Evolutionary conservation across 2,888 invertebrate species (phyloP).

Genomic region (Erynnis tages): DNA sequence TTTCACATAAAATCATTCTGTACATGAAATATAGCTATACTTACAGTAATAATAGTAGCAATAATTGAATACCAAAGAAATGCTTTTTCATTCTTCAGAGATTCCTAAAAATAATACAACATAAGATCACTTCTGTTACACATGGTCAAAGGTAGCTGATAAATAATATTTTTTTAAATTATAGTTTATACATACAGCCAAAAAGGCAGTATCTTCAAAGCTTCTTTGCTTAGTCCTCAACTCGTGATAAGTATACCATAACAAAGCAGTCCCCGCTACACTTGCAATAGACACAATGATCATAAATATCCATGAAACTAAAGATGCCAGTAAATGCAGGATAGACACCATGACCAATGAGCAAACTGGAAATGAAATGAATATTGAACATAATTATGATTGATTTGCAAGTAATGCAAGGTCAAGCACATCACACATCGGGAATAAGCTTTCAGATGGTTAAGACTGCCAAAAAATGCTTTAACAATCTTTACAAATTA

Average conservation of each 20-base stretch:
- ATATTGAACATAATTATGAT: not conserved
- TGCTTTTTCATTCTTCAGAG: conserved; percentile 91
- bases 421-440: too few relatives aligned
- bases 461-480: too few relatives aligned
- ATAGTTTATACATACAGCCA: conserved; percentile 55
- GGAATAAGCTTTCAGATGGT: too few relatives aligned
- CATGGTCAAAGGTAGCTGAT: too few relatives aligned
- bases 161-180: conserved; percentile 59
- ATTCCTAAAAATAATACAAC: conserved; percentile 80
- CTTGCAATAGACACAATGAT: conserved; percentile 88
- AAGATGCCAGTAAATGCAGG: conserved; percentile 90
- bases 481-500: too few relatives aligned
- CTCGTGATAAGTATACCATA: conserved; percentile 95
- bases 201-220: conserved; percentile 52
- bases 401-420: too few relatives aligned
- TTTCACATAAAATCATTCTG: too few relatives aligned
- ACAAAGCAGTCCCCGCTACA: conserved; percentile 87
- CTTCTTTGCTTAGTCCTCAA: conserved; percentile 82
- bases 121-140: too few relatives aligned
- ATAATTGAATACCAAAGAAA: conserved; percentile 92
- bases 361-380: conserved; percentile 83
- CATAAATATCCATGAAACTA: conserved; percentile 95
- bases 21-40: conserved; percentile 46
- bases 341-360: conserved; percentile 91
- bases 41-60: conserved; percentile 93